Percentiles rank a stretch among this genome's conserved stretches.
Conservation (phyloP, 2,113 vertebrate genomes). For the Gobius niger region DNA sequence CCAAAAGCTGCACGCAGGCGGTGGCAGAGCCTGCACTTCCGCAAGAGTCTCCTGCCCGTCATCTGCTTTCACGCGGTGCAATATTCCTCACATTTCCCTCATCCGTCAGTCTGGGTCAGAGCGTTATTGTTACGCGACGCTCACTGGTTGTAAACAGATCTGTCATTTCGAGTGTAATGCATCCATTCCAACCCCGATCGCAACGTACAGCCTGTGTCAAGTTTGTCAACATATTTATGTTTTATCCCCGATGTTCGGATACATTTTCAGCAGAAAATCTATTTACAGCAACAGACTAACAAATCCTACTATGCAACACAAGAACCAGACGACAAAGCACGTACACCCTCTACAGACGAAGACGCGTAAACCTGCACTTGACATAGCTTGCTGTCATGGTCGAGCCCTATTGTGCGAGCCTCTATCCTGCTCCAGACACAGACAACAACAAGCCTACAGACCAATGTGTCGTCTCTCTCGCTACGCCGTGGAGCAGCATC, state of each 20-base stretch:
- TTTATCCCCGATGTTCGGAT: too few species aligned
- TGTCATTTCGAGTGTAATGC: background rate
- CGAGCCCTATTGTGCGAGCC: constrained; percentile 4
- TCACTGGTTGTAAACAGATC: background rate
- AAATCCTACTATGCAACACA: too few species aligned
- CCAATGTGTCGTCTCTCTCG: constrained; percentile 46
- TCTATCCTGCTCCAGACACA: constrained; percentile 68
- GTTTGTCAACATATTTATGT: too few species aligned
- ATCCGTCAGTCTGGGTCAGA: constrained; percentile 7
- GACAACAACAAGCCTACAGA: constrained; percentile 73
- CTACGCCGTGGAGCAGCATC: constrained; percentile 51
- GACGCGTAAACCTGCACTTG: constrained; percentile 19
- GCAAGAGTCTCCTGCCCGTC: background rate
- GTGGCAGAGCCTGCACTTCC: background rate
- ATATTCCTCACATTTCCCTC: background rate
- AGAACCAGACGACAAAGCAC: too few species aligned
- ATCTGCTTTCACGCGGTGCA: background rate
- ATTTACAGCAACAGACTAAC: too few species aligned
- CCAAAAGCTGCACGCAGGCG: too few species aligned
- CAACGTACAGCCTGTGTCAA: too few species aligned
- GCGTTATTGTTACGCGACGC: background rate
- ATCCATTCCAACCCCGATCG: background rate
- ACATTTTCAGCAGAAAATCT: too few species aligned
- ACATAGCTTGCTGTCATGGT: constrained; percentile 57
- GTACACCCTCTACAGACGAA: background rate